Evolutionary conservation across 2,888 invertebrate species (phyloP).

Genomic region (Lamproptera curius): DNA sequence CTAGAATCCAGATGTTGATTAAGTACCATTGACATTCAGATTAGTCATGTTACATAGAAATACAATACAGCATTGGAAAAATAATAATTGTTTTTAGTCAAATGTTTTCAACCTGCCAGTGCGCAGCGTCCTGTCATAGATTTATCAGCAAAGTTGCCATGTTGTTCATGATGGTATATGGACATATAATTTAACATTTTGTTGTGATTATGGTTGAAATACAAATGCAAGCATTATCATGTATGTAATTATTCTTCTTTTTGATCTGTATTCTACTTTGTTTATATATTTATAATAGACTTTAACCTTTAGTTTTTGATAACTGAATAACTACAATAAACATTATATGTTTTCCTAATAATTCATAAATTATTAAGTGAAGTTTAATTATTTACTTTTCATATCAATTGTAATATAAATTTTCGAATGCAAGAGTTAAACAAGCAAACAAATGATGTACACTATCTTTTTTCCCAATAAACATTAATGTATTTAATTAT

Average conservation of each 20-base stretch:
- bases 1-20: conserved; percentile 1
- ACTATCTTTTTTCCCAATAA: not conserved
- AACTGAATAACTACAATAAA: no score
- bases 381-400: no score
- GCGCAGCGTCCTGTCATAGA: not conserved
- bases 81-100: no score
- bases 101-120: no score
- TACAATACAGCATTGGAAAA: no score
- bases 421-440: not conserved
- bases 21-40: not conserved
- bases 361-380: no score
- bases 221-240: not conserved
- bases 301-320: no score
- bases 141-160: not conserved
- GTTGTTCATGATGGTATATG: not conserved
- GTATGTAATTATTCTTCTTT: not conserved
- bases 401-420: no score
- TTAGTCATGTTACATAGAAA: conserved; percentile 4
- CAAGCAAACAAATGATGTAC: not conserved
- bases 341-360: no score
- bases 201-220: conserved; percentile 10
- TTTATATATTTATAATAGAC: not conserved
- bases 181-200: not conserved
- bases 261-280: not conserved
- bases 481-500: not conserved